phyloP scores from a whole-genome alignment of 2,113 vertebrate species.

The Nyctereutes procyonoides region DNA sequence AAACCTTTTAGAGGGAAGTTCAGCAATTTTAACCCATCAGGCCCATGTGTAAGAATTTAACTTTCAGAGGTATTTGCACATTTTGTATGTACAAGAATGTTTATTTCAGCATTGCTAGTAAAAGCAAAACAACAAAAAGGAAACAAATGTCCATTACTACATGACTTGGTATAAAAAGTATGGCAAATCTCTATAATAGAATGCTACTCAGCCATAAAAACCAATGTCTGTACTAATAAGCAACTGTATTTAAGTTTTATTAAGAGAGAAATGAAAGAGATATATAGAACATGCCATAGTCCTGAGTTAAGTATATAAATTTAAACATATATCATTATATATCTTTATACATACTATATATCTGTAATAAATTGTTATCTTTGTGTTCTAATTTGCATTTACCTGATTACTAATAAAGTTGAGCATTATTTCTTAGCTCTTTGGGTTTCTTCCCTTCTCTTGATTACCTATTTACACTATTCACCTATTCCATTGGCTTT shows the following conservation, averaged over 20 bases:
- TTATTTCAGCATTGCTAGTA: not conserved
- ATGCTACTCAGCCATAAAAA: not conserved
- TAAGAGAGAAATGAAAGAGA: conserved; percentile 29
- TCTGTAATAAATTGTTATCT: not conserved
- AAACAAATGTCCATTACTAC: not conserved
- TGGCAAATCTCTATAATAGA: not conserved
- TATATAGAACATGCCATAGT: not conserved
- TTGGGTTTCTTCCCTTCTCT: not conserved
- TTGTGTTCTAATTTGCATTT: not conserved
- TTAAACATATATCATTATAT: not conserved
- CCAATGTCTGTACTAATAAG: not conserved
- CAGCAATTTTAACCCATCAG: not conserved
- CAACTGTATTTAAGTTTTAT: not conserved
- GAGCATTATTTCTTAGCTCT: not conserved
- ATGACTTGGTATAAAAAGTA: not conserved
- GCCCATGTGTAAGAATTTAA: conserved; percentile 34
- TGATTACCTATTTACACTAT: not conserved
- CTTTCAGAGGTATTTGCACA: not conserved
- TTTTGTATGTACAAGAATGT: not conserved
- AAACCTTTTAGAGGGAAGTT: not conserved
- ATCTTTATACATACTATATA: not conserved
- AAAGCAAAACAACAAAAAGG: not conserved
- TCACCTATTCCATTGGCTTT: not conserved
- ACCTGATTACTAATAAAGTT: not conserved
- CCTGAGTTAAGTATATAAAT: not conserved